Evolutionary conservation across 30 jellyfish, hydroid and myxozoan genomes (phyloP).

Genomic region (Nemopilema nomurai): DNA sequence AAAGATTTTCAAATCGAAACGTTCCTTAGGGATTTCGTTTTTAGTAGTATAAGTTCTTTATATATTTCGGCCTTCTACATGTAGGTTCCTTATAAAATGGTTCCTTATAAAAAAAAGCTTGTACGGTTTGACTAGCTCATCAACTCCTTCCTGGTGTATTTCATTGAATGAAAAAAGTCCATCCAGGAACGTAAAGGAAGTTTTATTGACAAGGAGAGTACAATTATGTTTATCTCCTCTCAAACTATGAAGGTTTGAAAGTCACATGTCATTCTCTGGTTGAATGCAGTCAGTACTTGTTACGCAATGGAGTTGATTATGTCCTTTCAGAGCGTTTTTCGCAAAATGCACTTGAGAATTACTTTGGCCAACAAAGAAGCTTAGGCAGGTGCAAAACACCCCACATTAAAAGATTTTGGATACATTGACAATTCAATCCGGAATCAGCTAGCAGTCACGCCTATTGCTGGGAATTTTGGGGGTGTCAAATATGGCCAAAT

Average conservation of each 20-base stretch:
- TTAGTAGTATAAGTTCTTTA: too few relatives aligned
- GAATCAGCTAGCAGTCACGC: constrained; percentile 6
- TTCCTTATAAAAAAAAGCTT: too few relatives aligned
- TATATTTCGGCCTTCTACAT: too few relatives aligned
- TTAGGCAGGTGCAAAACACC: constrained; percentile 30
- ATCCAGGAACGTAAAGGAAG: constrained; percentile 21
- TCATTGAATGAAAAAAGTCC: constrained; percentile 26
- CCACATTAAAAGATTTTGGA: constrained; percentile 4
- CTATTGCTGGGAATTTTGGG: constrained; percentile 13
- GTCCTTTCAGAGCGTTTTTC: constrained; percentile 40
- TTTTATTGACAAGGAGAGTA: constrained; percentile 13
- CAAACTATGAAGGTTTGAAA: constrained; percentile 49
- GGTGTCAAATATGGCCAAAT: constrained; percentile 13
- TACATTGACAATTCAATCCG: constrained; percentile 35
- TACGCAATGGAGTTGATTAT: constrained; percentile 26
- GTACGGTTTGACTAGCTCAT: constrained; percentile 24
- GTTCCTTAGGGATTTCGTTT: too few relatives aligned
- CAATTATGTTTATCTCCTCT: constrained; percentile 33
- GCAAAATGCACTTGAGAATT: constrained; percentile 29
- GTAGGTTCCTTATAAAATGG: too few relatives aligned
- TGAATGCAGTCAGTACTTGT: constrained; percentile 33
- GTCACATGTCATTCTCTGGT: constrained; percentile 26
- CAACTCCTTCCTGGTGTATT: neutral
- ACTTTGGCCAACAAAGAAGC: constrained; percentile 27
- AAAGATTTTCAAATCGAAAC: too few relatives aligned